Base-by-base conservation (phyloP, 2,113 vertebrate species). In the Chunga burmeisteri region DNA sequence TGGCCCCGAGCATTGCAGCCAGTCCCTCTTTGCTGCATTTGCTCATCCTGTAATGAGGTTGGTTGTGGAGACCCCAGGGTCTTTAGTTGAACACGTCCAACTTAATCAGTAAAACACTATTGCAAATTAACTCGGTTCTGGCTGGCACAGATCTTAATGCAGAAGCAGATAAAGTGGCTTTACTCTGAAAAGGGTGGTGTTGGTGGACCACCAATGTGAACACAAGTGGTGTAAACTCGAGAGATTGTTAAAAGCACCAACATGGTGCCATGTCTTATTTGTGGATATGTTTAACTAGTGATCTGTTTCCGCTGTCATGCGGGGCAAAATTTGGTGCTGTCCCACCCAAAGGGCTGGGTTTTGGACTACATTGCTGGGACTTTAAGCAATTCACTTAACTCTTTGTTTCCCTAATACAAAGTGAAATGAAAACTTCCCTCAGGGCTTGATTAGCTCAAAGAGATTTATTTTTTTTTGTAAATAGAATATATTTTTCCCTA, bases 361-460 rank as follows among this genome's bases (percentile, higher is more conserved):
- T 89, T n/a, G 58, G 58, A 44, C 26, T 16, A 3, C 1, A 0
- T 44, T 42, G 10, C 18, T 71, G n/a, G 11, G 16, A 6, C 1
- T 47, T 59, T 2, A 21, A 74, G 34, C 26, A 67, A 52, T 32
- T 68, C 0, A 0, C 52, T 83, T 29, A 9, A 47, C 11, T 62
- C 50, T 10, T 6, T 88, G 13, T 83, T 77, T 78, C 10, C 32
- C 2, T 5, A 5, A 0, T 27, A 40, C 3, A 46, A 83, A 94
- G 58, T 13, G 5, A 49, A 70, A 10, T 36, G 16, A 47, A 78
- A 58, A 32, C 16, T 7, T 50, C 20, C 9, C 21, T 29, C 15
- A 22, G 79, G n/a, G 46, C 29, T n/a, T 42, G 38, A 25, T 27
- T 32, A 72, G 13, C 11, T 62, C 29, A 25, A 26, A 32, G 20